phyloP scores from a whole-genome alignment of 1,140 invertebrate genomes.

The Forficula auricularia region DNA sequence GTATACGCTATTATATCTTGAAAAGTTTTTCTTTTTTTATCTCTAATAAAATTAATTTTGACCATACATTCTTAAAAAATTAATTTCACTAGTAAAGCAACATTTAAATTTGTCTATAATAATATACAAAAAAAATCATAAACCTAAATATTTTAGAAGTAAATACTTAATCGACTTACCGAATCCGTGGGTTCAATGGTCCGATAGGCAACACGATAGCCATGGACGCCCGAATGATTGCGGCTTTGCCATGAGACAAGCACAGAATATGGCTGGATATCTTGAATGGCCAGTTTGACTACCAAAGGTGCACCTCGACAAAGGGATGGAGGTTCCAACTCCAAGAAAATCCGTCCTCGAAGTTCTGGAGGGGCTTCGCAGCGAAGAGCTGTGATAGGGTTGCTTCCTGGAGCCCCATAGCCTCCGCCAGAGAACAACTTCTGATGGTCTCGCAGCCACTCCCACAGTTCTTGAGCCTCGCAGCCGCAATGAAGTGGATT shows the following conservation, averaged over 20 bases:
- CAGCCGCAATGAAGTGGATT: conserved; percentile 70
- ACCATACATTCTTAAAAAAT: too few relatives aligned
- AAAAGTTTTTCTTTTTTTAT: too few relatives aligned
- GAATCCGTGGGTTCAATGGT: conserved; percentile 43
- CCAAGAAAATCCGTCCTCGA: conserved; percentile 51
- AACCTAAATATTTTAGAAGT: too few relatives aligned
- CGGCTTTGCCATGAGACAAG: conserved; percentile 75
- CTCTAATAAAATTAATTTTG: too few relatives aligned
- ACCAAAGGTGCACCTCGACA: conserved; percentile 59
- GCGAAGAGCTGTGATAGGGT: conserved; percentile 29
- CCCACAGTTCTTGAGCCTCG: conserved; percentile 69
- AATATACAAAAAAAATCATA: too few relatives aligned
- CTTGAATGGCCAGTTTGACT: conserved; percentile 63
- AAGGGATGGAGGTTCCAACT: conserved; percentile 58
- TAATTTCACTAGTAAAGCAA: too few relatives aligned
- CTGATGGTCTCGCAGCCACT: conserved; percentile 71
- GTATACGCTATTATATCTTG: too few relatives aligned
- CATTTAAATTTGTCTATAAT: too few relatives aligned
- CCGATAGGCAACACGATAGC: conserved; percentile 72
- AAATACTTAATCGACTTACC: conserved; percentile 20
- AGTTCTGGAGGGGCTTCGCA: conserved; percentile 65
- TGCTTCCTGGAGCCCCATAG: conserved; percentile 28
- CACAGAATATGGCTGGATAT: conserved; percentile 74
- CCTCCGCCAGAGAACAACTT: conserved; percentile 39
- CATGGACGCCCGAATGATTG: conserved; percentile 67